Percentiles rank a stretch among this genome's conserved stretches.
Conservation (phyloP, 2,888 invertebrate genomes). For the Scaptomyza cyrtandrae region DNA sequence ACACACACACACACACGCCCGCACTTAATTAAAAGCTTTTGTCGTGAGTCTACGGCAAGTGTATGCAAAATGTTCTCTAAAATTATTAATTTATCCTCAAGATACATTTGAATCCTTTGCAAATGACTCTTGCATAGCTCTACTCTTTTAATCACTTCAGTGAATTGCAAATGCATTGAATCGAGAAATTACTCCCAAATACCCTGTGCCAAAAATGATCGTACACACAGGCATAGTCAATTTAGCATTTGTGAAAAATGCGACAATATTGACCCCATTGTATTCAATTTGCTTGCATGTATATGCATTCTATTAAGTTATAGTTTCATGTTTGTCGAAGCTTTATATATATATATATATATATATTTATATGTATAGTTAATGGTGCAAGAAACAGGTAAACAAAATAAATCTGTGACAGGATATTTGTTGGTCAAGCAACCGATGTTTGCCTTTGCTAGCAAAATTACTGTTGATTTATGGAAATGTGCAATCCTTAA, state of each 20-base stretch:
- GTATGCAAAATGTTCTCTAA: conserved; percentile 1
- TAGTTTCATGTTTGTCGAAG: no score
- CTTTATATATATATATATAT: no score
- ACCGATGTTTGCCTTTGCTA: background rate
- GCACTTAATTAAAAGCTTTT: background rate
- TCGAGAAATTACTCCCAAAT: background rate
- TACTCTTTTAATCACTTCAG: conserved; percentile 8
- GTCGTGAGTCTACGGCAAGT: background rate
- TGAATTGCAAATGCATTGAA: conserved; percentile 1
- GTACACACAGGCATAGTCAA: background rate
- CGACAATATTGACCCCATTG: no score
- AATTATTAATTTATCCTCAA: conserved; percentile 26
- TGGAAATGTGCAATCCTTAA: background rate
- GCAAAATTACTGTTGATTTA: background rate
- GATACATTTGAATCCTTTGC: conserved; percentile 11
- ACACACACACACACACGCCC: conserved; percentile 3
- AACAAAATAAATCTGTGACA: background rate
- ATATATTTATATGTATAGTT: no score
- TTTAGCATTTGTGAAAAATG: no score
- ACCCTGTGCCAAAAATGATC: background rate
- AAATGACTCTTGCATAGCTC: conserved; percentile 1
- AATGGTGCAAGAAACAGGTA: background rate
- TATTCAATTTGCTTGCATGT: no score
- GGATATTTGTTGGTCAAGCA: background rate
- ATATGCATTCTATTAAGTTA: no score